A percentile compares a stretch with the other conserved stretches of the same genome.
Evolutionary conservation across 2,888 invertebrate genomes (phyloP).

Genomic region (Chymomyza amoena): DNA sequence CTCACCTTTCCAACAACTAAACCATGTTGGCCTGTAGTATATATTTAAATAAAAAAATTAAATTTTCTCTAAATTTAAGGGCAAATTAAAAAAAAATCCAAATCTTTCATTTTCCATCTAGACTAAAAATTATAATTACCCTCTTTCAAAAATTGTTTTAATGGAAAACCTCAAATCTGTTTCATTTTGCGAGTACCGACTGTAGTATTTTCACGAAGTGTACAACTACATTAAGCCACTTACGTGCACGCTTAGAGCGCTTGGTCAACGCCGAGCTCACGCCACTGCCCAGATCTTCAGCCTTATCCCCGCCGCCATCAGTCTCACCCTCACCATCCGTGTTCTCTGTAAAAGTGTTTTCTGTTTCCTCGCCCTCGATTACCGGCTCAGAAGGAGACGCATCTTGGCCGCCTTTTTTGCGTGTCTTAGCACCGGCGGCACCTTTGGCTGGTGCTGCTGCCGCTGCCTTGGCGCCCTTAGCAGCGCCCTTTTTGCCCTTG

Average conservation of each 20-base stretch:
- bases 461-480: slow-evolving; percentile 19
- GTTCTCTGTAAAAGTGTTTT: slow-evolving; percentile 32
- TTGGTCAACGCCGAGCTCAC: slow-evolving; percentile 63
- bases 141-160: too few species aligned
- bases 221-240: slow-evolving; percentile 28
- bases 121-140: too few species aligned
- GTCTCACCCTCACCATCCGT: slow-evolving; percentile 55
- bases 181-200: background rate
- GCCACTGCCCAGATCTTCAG: slow-evolving; percentile 54
- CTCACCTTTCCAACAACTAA: too few species aligned
- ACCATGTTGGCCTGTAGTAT: too few species aligned
- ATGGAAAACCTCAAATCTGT: background rate
- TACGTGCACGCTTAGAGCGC: slow-evolving; percentile 55
- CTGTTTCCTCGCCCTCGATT: slow-evolving; percentile 26
- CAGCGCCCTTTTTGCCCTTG: slow-evolving; percentile 46
- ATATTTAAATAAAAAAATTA: too few species aligned
- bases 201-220: background rate
- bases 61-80: too few species aligned
- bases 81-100: too few species aligned
- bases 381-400: slow-evolving; percentile 19
- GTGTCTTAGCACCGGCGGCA: slow-evolving; percentile 23
- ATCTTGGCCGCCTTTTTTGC: slow-evolving; percentile 54
- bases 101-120: too few species aligned
- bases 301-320: slow-evolving; percentile 52
- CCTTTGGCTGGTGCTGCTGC: slow-evolving; percentile 10